Evolutionary conservation across 1,140 invertebrate genomes (phyloP), one percentile per base, ranked within the genome.

Genomic region (Streblospio benedicti): DNA sequence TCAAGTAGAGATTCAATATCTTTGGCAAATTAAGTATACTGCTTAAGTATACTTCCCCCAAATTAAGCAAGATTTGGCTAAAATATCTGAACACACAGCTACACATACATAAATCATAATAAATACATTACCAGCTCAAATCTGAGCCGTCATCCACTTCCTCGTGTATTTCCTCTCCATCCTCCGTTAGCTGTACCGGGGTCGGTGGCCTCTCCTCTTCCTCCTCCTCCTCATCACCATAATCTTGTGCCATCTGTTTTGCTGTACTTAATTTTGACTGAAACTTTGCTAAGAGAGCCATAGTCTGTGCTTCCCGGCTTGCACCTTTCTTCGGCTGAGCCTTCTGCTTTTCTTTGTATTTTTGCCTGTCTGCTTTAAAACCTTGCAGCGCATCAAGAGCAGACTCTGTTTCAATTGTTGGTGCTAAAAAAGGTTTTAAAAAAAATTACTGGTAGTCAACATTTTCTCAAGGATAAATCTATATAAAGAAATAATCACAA

Each of bases 271-370:
- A 74, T 76, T 89, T 91, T 2, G 79, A 84, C 72, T 86, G 86
- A 70, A 97, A 97, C 74, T 90, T 90, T 0, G 84, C 83, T 41
- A 97, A 74, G 28, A 95, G 70, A 33, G 85, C 78, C 45, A 93
- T 75, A 0, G 92, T 94, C 44, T 76, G 67, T 4, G 69, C 71
- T 67, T 84, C 82, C 23, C 82, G 65, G 32, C 70, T 71, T 31
- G 71, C 59, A 20, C 76, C 71, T 53, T 71, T 90, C 65, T 86
- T 85, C 2, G 85, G 81, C 49, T 87, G 70, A 64, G 84, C 78
- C 61, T 84, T 79, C 20, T 56, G 30, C 27, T 44, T 28, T 28
- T 30, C 44, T 69, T 85, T 78, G 75, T 91, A 94, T 67, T 87
- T 87, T 64, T 88, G 81, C 68, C 87, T 85, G 66, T 87, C 85